Conservation (phyloP, 2,113 vertebrate species). For the Phylloscopus trochilus region DNA sequence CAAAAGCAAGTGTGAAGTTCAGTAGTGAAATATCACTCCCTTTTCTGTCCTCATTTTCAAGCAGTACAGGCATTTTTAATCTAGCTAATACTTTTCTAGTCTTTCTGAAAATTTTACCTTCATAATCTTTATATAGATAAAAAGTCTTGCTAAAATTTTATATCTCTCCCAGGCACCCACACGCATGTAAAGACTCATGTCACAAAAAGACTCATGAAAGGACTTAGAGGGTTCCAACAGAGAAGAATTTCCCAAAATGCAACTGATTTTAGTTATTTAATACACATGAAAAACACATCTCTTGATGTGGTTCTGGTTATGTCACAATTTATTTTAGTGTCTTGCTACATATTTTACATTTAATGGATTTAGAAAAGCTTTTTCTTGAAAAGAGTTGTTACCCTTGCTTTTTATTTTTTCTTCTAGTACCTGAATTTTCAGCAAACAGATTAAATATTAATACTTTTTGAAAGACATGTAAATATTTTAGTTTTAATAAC, state of each 20-base stretch:
- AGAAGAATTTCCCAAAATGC: background rate
- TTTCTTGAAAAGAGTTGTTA: background rate
- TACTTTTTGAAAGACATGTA: background rate
- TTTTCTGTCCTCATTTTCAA: background rate
- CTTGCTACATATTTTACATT: background rate
- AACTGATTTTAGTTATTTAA: background rate
- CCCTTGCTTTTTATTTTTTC: background rate
- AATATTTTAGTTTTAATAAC: background rate
- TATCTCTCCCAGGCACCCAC: background rate
- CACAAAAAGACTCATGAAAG: background rate
- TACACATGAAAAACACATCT: background rate
- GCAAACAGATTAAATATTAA: background rate
- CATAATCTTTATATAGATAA: background rate
- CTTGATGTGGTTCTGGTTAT: background rate
- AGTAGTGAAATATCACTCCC: slow-evolving; percentile 7
- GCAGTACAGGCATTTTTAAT: background rate
- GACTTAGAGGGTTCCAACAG: background rate
- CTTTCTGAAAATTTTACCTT: background rate
- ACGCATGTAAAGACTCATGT: background rate
- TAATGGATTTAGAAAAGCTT: background rate
- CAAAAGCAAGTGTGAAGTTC: slow-evolving; percentile 48
- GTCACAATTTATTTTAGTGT: background rate
- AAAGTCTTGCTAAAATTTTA: background rate
- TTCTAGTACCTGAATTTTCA: background rate
- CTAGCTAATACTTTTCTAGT: background rate